A percentile compares a stretch with the other conserved stretches of the same genome.
Conservation (phyloP, 1,140 invertebrate species). For the Panulirus ornatus region DNA sequence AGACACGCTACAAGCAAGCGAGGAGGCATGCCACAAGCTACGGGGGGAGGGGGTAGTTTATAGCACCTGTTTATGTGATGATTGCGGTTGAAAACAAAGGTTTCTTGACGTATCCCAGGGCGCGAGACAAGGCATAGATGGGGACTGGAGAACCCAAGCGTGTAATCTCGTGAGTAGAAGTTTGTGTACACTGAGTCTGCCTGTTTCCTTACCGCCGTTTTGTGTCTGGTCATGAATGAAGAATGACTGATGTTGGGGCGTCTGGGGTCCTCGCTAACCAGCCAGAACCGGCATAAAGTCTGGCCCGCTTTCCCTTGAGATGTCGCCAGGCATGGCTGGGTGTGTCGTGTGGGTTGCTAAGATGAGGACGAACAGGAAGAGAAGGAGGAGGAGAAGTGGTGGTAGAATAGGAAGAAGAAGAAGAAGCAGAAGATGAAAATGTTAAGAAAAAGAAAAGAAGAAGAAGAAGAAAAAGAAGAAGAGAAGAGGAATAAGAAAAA, state of each 20-base stretch:
- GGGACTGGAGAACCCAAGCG: too few species aligned
- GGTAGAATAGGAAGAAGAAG: background rate
- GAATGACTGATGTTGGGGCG: background rate
- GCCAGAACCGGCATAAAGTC: background rate
- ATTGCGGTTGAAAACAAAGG: too few species aligned
- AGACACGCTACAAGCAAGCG: too few species aligned
- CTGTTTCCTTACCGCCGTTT: background rate
- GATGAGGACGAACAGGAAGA: background rate
- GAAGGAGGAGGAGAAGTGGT: background rate
- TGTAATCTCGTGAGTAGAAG: background rate
- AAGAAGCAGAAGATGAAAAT: background rate
- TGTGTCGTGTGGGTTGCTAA: background rate
- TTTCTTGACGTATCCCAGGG: too few species aligned
- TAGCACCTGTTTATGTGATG: too few species aligned
- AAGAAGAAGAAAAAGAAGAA: background rate
- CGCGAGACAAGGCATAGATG: too few species aligned
- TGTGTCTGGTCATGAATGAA: background rate
- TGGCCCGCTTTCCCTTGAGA: background rate
- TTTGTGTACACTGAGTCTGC: background rate
- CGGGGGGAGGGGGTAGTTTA: too few species aligned
- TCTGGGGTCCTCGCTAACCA: background rate
- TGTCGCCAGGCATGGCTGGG: background rate
- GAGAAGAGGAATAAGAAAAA: too few species aligned
- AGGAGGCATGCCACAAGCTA: too few species aligned
- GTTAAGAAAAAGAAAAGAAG: background rate